Base-by-base conservation (phyloP, 2,888 invertebrate genomes). In the Tetramorium bicarinatum region DNA sequence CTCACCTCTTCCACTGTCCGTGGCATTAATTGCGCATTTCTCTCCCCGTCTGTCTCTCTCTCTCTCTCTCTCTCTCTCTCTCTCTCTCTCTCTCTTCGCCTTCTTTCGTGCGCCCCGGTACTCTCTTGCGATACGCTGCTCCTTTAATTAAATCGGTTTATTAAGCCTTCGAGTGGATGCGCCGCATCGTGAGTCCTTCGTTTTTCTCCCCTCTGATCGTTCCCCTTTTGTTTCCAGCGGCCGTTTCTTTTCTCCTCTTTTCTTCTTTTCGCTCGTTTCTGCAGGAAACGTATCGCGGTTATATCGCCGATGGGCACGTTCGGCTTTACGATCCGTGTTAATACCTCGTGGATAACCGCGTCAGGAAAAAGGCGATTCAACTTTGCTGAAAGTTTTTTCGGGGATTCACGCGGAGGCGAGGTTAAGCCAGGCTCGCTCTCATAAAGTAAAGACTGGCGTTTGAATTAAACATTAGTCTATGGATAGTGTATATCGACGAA, bases 91-190 rank as follows among this genome's bases (percentile, higher is more conserved):
- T 13, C 76, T 25, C 8, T 66, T n/a, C n/a, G 56, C 13, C 9
- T 13, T 15, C 67, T 41, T 41, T 86, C 71, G 38, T 47, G 29
- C 86, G 86, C 85, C 54, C 80, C 85, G 84, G 66, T 66, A 59
- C 62, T 84, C 29, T 34, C 80, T 77, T 75, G 84, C 86, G 82
- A 88, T 87, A 87, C 87, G 90, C 86, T 88, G 87, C 89, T 88
- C 90, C 88, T 91, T 92, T 92, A 92, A 92, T 92, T 91, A 92
- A 92, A 92, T 92, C 92, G 92, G 89, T 92, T 89, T 92, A 92
- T 92, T 92, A 92, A 92, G 90, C 87, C 88, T 89, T 92, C 90
- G 87, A 91, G 87, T 86, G 85, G 86, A 91, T 89, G 91, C 91
- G 79, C 84, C 85, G 87, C 85, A 86, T 86, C 88, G 88, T 72